phyloP scores from a whole-genome alignment of 1,140 invertebrate species.

The Ctenoplectra terminalis region DNA sequence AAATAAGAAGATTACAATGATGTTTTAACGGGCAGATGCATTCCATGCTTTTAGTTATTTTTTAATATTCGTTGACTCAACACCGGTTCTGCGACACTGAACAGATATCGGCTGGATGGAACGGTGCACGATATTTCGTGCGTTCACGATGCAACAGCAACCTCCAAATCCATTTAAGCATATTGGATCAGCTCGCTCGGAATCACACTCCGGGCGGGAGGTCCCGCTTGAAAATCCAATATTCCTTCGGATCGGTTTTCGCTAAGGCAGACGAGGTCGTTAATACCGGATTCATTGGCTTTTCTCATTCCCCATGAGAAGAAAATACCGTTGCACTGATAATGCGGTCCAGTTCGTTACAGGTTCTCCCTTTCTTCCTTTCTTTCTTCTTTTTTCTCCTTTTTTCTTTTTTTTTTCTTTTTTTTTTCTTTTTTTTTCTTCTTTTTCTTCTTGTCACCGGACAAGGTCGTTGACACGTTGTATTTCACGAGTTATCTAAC shows the following conservation, averaged over 20 bases:
- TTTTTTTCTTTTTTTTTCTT: too few relatives aligned
- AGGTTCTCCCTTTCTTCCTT: neutral
- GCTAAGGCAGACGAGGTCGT: neutral
- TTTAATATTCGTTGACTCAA: neutral
- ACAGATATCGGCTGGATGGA: neutral
- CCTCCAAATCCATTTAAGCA: slow-evolving; percentile 69
- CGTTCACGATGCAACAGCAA: slow-evolving; percentile 39
- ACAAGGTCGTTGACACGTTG: neutral
- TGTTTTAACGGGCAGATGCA: neutral
- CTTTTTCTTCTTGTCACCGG: too few relatives aligned
- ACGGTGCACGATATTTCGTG: neutral
- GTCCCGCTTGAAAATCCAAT: slow-evolving; percentile 57
- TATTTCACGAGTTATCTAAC: neutral
- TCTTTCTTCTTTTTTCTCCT: neutral
- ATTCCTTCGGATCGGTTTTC: slow-evolving; percentile 39
- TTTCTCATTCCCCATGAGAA: neutral
- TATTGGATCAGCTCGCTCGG: slow-evolving; percentile 66
- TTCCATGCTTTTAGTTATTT: neutral
- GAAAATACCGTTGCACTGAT: neutral
- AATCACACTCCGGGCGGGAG: slow-evolving; percentile 20
- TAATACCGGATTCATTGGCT: neutral
- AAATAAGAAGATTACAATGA: neutral
- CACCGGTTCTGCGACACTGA: neutral
- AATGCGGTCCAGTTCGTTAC: neutral
- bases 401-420: too few relatives aligned